Base-by-base conservation (phyloP, 2,888 invertebrate genomes). In the Didymodactylos carnosus region DNA sequence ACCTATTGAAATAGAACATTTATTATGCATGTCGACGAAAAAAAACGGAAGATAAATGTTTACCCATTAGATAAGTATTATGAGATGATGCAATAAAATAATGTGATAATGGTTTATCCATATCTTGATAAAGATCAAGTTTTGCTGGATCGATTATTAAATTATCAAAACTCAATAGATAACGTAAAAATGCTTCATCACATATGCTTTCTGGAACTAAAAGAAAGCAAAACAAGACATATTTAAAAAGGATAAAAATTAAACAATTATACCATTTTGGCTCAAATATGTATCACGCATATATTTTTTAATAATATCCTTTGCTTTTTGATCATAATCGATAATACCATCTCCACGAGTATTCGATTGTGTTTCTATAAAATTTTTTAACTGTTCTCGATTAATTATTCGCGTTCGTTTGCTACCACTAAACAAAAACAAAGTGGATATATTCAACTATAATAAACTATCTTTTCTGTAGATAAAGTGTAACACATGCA, bases 101-200 rank as follows among this genome's bases (percentile, higher is more conserved):
- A 83, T 98, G 97, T 13, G 93, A 89, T 73, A 99, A 83, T 0
- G 97, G 91, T 82, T 97, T 94, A 83, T 98, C 95, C 97, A 98
- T 97, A 78, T 98, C 97, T 83, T 86, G 85, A 79, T 86, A 86
- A 80, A 92, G 90, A 82, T 95, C 94, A 78, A 97, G 86, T n/a
- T 95, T 88, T 84, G 98, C 97, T 78, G 98, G 87, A 85, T 97
- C 97, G 77, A 99, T 97, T 0, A 97, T 97, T 0, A 97, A 94
- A 85, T 99, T 99, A 85, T 98, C 98, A 83, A 98, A 97, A 0
- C 95, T 95, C 94, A 98, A 97, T 78, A 98, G 87, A 86, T 97
- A 98, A 76, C 35, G 29, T 19, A 62, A 35, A 62, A 62, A 62
- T 29, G 35, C 27, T 62, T 62, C 29, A 29, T 35, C 41, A 43